Evolutionary conservation across 2,888 invertebrate species (phyloP), one percentile per base, ranked within the genome.

Genomic region (Endotricha flammealis): DNA sequence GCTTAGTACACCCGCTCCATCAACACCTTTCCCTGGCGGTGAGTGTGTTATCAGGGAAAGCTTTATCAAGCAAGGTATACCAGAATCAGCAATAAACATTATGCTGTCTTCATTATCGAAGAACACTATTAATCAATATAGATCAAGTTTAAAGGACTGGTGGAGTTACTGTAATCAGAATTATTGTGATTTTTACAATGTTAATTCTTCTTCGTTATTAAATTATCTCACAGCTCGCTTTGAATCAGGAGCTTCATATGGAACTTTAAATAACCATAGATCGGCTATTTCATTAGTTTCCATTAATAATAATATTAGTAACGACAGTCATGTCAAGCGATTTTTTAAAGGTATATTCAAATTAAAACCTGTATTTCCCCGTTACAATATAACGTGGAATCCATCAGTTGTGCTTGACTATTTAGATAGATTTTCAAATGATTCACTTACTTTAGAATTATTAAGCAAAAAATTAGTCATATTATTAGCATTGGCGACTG

Each of bases 1-100:
- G 47, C 12, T 7, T 22, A 23, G 29, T n/a, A 27, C 48, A 44
- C 32, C 48, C 41, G 7, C 35, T 44, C n/a, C 41, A 44, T 22
- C 37, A 8, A 0, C 37, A 44, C 22, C 44, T 47, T 48, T 38
- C 48, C 37, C 38, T 45, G 41, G 48, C 29, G 24, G 46, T 36
- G 29, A 25, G 38, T 12, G 27, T 42, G 10, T 32, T 46, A 36
- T 46, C 39, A 20, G 46, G 43, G 23, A 42, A 30, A 36, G 27
- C 4, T 42, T 38, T 23, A 4, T 23, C 1, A 33, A 23, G 25
- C 32, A 39, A 24, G n/a, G 3, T 4, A 13, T 43, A 1, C 43
- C 45, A 4, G 27, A 32, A 6, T 32, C 35, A 2, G 37, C 46
- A 0, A 6, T 41, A 20, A 25, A 43, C 1, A 12, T 47, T 2